A percentile compares a stretch with the other conserved stretches of the same genome.
phyloP scores from a whole-genome alignment of 2,797 vertebrate genomes.

The Astyanax mexicanus region DNA sequence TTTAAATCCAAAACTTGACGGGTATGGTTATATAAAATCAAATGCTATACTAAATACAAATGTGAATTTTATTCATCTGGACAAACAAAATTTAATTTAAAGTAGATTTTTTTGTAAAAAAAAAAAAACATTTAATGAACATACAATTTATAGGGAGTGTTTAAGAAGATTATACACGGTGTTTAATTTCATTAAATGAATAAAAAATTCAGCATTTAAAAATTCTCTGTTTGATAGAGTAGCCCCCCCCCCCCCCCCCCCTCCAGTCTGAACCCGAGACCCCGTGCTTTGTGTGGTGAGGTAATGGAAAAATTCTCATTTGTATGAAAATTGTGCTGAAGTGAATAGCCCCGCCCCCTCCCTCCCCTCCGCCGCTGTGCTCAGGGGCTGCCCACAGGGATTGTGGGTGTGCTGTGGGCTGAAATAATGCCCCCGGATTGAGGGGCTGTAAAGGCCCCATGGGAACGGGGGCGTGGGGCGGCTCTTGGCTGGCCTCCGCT shows the following conservation, averaged over 20 bases:
- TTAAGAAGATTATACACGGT: too few species aligned
- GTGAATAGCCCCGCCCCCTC: constrained; percentile 29
- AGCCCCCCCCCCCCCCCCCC: background rate
- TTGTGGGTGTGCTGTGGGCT: constrained; percentile 72
- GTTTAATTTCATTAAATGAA: too few species aligned
- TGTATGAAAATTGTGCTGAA: background rate
- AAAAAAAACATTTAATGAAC: too few species aligned
- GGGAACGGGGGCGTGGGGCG: constrained; percentile 58
- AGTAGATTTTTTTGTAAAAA: too few species aligned
- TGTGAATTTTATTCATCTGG: too few species aligned
- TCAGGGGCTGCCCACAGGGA: constrained; percentile 39
- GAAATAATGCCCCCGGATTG: constrained; percentile 74
- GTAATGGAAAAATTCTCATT: background rate
- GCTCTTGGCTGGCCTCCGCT: constrained; percentile 1
- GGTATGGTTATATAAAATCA: too few species aligned
- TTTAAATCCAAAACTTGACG: too few species aligned
- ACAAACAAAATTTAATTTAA: too few species aligned
- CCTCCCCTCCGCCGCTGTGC: constrained; percentile 56
- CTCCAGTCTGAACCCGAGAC: too few species aligned
- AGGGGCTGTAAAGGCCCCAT: constrained; percentile 66
- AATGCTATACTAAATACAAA: too few species aligned
- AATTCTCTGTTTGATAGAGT: background rate
- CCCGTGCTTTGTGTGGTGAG: background rate
- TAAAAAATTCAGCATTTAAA: too few species aligned
- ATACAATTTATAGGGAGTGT: too few species aligned